Evolutionary conservation across 2,113 vertebrate species (phyloP).

Genomic region (Dipodomys ordii): DNA sequence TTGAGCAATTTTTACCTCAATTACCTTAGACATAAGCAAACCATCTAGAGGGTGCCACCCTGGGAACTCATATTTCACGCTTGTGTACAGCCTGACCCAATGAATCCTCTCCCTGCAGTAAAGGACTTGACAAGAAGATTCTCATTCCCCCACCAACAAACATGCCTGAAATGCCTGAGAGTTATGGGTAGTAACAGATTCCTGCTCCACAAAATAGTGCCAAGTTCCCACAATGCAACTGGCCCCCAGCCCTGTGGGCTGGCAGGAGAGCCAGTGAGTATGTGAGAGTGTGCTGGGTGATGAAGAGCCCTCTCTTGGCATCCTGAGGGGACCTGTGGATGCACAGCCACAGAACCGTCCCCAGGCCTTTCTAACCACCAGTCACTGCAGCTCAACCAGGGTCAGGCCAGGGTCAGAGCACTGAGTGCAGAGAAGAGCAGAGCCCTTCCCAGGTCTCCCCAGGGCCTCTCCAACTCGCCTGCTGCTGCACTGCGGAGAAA

Average conservation of each 20-base stretch:
- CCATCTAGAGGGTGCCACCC: background rate
- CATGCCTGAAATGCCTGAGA: background rate
- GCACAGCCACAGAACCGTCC: fast-evolving
- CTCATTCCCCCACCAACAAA: background rate
- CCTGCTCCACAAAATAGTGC: too few species aligned
- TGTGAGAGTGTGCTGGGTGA: background rate
- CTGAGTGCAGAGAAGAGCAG: background rate
- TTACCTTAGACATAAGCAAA: background rate
- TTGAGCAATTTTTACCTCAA: too few species aligned
- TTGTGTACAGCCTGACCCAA: background rate
- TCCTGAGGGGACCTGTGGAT: background rate
- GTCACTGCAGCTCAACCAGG: background rate
- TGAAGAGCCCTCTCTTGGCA: fast-evolving
- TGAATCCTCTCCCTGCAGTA: background rate
- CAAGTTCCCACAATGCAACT: fast-evolving
- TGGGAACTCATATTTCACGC: too few species aligned
- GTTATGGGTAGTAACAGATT: background rate
- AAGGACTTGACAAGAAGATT: background rate
- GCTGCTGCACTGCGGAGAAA: slow-evolving; percentile 14
- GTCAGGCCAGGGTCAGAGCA: background rate
- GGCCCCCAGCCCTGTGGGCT: fast-evolving
- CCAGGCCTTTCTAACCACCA: background rate
- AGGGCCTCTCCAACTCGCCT: background rate
- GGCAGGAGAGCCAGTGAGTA: too few species aligned
- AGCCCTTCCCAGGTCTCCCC: background rate